These are phyloP conservation scores for Serrognathus titanus DNA, from an alignment of 2,888 invertebrate genomes.

Conservation along the genomic window DNA sequence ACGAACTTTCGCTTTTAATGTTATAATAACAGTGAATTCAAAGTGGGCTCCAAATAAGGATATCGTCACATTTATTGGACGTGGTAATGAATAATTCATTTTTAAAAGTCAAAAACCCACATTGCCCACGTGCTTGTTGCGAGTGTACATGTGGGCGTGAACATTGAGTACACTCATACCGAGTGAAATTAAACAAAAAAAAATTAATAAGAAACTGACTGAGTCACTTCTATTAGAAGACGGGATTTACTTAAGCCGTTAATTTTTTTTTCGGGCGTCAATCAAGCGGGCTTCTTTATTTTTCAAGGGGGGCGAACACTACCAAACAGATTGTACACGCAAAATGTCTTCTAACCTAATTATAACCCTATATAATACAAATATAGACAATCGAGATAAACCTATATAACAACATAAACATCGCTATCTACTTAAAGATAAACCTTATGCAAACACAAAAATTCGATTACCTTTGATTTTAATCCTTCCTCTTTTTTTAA, in stretches of 20 bases:
- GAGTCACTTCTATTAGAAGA: slow-evolving; percentile 19
- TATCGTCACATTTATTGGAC: slow-evolving; percentile 16
- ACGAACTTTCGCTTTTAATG: background rate
- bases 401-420: too few species aligned
- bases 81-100: slow-evolving; percentile 28
- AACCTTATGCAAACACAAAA: too few species aligned
- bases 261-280: background rate
- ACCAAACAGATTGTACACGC: slow-evolving; percentile 10
- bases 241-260: background rate
- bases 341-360: slow-evolving; percentile 46
- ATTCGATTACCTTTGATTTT: background rate
- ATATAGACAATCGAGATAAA: slow-evolving; percentile 5
- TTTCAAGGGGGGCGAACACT: slow-evolving; percentile 1
- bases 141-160: slow-evolving; percentile 34
- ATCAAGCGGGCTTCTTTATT: background rate
- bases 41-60: slow-evolving; percentile 23
- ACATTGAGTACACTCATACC: slow-evolving; percentile 27
- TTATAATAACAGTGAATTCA: slow-evolving; percentile 19
- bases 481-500: background rate
- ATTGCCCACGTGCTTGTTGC: slow-evolving; percentile 32
- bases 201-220: slow-evolving; percentile 21
- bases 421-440: too few species aligned
- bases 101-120: slow-evolving; percentile 33
- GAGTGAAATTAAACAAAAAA: slow-evolving; percentile 21
- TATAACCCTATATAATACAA: slow-evolving; percentile 33